These are phyloP conservation scores for Syngnathoides biaculeatus DNA, from an alignment of 2,113 vertebrate genomes.

Conservation along the genomic window DNA sequence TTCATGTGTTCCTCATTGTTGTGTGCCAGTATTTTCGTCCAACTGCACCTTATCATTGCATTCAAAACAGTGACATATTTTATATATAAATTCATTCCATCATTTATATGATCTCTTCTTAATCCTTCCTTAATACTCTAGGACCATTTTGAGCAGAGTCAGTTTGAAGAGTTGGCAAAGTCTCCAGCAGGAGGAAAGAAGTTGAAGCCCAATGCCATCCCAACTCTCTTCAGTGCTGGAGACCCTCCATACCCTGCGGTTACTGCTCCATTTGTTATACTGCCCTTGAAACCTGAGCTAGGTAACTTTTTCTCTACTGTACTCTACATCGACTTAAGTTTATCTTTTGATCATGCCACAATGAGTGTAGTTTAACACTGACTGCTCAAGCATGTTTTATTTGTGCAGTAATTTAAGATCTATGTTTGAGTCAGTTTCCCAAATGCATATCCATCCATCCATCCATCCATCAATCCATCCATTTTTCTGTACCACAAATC, in stretches of 20 bases:
- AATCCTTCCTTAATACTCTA: slow-evolving; percentile 17
- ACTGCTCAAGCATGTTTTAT: not conserved
- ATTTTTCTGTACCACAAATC: too few relatives aligned
- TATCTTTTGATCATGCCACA: too few relatives aligned
- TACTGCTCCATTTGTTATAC: slow-evolving; percentile 49
- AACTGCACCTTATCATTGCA: not conserved
- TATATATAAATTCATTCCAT: not conserved
- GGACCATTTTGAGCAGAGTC: slow-evolving; percentile 78
- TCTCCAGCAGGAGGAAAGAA: slow-evolving; percentile 77
- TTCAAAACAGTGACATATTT: not conserved
- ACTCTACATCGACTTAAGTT: not conserved
- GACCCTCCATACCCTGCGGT: slow-evolving; percentile 66
- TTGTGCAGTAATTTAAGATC: not conserved
- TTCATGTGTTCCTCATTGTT: not conserved
- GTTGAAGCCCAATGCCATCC: slow-evolving; percentile 77
- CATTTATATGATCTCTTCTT: not conserved
- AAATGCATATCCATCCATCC: too few relatives aligned
- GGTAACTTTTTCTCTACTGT: slow-evolving; percentile 42
- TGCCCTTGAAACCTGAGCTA: slow-evolving; percentile 70
- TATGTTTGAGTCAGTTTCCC: too few relatives aligned
- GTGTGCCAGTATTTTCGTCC: not conserved
- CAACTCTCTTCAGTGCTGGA: slow-evolving; percentile 70
- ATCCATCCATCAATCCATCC: too few relatives aligned
- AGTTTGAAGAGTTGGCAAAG: slow-evolving; percentile 78
- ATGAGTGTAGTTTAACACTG: too few relatives aligned